phyloP scores from a whole-genome alignment of 1,140 invertebrate species.

The Lithobius niger region DNA sequence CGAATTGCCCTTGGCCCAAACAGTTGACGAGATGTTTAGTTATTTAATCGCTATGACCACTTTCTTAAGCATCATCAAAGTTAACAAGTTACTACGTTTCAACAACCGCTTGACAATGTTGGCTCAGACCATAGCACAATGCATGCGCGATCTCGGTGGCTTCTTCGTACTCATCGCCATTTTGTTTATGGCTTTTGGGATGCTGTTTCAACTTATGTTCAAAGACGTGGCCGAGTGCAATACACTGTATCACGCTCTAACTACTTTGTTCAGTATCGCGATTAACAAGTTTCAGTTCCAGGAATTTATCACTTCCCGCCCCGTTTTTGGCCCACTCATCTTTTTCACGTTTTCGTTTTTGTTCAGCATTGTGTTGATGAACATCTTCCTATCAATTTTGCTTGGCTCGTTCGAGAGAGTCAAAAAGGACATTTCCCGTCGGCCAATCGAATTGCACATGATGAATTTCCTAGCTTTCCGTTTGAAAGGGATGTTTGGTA shows the following conservation, averaged over 20 bases:
- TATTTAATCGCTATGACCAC: slow-evolving; percentile 38
- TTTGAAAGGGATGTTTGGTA: too few species aligned
- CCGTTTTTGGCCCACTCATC: slow-evolving; percentile 35
- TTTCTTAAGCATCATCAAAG: slow-evolving; percentile 39
- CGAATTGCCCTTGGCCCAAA: slow-evolving; percentile 36
- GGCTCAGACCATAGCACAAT: slow-evolving; percentile 26
- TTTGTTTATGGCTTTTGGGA: slow-evolving; percentile 31
- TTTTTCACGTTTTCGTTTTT: slow-evolving; percentile 40
- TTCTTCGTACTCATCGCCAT: slow-evolving; percentile 31
- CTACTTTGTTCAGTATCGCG: slow-evolving; percentile 39
- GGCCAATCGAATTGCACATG: too few species aligned
- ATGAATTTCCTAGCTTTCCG: too few species aligned
- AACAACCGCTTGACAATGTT: slow-evolving; percentile 37
- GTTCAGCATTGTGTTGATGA: slow-evolving; percentile 39
- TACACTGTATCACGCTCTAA: slow-evolving; percentile 32
- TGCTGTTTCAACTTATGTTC: slow-evolving; percentile 39
- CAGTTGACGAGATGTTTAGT: slow-evolving; percentile 36
- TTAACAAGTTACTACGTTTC: slow-evolving; percentile 39
- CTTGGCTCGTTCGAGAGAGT: slow-evolving; percentile 37
- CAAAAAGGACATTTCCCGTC: too few species aligned
- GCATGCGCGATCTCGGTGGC: slow-evolving; percentile 30
- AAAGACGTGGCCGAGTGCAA: too few species aligned
- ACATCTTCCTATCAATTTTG: slow-evolving; percentile 44
- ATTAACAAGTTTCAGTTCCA: slow-evolving; percentile 42
- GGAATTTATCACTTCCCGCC: slow-evolving; percentile 31